Conservation (phyloP, 2,888 invertebrate genomes). For the Chrysolina americana region DNA sequence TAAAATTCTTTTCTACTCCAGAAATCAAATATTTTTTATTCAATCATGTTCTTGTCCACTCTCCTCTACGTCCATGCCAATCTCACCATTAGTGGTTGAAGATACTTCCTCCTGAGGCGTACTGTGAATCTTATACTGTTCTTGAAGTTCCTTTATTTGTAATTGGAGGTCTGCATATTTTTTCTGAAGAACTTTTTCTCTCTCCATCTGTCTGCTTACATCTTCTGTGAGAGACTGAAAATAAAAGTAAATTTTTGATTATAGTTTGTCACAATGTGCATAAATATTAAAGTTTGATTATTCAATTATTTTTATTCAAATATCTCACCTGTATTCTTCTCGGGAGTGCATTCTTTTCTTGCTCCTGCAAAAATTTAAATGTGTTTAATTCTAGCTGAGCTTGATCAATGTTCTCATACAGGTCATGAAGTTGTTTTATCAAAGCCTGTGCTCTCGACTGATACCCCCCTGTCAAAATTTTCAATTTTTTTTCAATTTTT, state of each 20-base stretch:
- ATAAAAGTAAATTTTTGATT: slow-evolving; percentile 36
- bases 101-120: slow-evolving; percentile 35
- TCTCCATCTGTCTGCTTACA: slow-evolving; percentile 90
- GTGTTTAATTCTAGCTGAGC: slow-evolving; percentile 91
- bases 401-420: slow-evolving; percentile 93
- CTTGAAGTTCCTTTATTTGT: slow-evolving; percentile 70
- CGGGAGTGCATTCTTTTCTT: slow-evolving; percentile 92
- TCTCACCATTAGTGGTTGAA: slow-evolving; percentile 45
- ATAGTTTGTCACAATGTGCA: too few species aligned
- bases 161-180: slow-evolving; percentile 84
- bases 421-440: slow-evolving; percentile 88
- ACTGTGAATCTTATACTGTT: slow-evolving; percentile 50
- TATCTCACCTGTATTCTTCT: slow-evolving; percentile 84
- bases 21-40: slow-evolving; percentile 2
- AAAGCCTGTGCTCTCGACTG: slow-evolving; percentile 84
- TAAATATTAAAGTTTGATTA: too few species aligned
- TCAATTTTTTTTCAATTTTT: slow-evolving; percentile 97
- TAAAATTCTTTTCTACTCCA: too few species aligned
- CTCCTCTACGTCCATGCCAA: slow-evolving; percentile 31
- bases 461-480: slow-evolving; percentile 95
- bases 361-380: slow-evolving; percentile 89
- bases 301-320: not conserved
- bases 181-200: slow-evolving; percentile 90
- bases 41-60: not conserved
- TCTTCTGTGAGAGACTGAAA: slow-evolving; percentile 89